phyloP scores from a whole-genome alignment of 2,113 vertebrate species.

The Trogon melanurus region DNA sequence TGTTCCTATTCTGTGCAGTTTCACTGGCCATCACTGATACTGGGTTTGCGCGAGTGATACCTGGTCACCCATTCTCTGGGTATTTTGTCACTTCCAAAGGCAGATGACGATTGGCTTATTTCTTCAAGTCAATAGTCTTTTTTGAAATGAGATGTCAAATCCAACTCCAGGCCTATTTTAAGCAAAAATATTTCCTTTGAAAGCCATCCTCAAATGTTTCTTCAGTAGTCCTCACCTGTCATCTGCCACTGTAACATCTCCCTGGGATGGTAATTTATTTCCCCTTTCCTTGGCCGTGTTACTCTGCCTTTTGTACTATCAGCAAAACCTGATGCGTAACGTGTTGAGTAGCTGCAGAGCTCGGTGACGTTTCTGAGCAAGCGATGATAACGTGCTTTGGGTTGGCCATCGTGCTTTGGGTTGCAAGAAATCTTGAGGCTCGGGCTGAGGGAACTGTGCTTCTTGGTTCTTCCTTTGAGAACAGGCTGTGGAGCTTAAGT shows the following conservation, averaged over 20 bases:
- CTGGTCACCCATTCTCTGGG: not conserved
- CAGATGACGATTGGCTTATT: not conserved
- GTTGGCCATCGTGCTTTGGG: not conserved
- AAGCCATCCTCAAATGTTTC: not conserved
- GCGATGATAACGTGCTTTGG: not conserved
- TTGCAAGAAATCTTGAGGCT: not conserved
- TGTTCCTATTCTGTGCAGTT: not conserved
- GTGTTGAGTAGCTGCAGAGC: not conserved
- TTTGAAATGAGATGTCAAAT: not conserved
- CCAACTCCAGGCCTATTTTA: not conserved
- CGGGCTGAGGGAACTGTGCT: not conserved
- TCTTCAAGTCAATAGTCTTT: not conserved
- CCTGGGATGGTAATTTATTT: not conserved
- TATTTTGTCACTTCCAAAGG: not conserved
- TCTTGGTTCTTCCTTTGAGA: not conserved
- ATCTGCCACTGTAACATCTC: not conserved
- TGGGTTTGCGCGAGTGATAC: not conserved
- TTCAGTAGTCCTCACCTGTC: not conserved
- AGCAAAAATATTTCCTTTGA: not conserved
- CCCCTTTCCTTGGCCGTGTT: not conserved
- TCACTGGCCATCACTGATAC: rapidly evolving
- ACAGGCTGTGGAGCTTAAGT: not conserved
- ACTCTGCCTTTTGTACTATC: not conserved
- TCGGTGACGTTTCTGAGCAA: too few species aligned
- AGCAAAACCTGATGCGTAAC: not conserved